These are phyloP conservation scores for Parus major DNA, from an alignment of 2,113 vertebrate genomes.

Conservation along the genomic window DNA sequence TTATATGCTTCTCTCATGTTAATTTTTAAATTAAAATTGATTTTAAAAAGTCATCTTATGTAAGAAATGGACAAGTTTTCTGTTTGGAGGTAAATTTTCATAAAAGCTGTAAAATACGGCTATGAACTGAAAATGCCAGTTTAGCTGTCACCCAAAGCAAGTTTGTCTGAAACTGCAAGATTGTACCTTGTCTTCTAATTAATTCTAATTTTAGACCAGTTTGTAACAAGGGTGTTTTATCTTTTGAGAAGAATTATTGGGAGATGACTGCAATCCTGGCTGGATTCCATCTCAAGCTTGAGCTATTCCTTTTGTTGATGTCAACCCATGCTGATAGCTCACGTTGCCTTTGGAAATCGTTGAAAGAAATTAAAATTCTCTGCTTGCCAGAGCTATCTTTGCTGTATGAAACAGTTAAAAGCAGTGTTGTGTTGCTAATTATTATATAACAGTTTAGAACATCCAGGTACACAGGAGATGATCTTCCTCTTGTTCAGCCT, in stretches of 20 bases:
- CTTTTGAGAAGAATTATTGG: conserved; percentile 33
- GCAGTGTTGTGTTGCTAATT: conserved; percentile 12
- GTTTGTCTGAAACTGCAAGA: background rate
- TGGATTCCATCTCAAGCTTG: conserved; percentile 12
- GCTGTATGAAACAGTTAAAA: conserved; percentile 2
- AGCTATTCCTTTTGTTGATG: conserved; percentile 49
- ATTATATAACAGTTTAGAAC: background rate
- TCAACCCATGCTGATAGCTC: conserved; percentile 19
- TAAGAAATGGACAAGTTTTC: background rate
- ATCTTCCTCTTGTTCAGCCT: background rate
- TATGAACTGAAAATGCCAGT: conserved; percentile 14
- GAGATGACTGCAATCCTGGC: conserved; percentile 42
- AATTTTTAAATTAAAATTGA: background rate
- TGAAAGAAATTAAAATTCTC: background rate
- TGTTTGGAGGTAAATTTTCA: background rate
- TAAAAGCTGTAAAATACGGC: background rate
- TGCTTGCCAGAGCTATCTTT: background rate
- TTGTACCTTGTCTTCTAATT: conserved; percentile 15
- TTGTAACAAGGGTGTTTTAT: background rate
- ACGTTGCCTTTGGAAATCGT: background rate
- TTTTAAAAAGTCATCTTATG: background rate
- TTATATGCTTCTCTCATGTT: background rate
- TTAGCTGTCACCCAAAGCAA: conserved; percentile 6
- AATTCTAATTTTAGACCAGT: conserved; percentile 47
- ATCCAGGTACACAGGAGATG: background rate